Evolutionary conservation across 2,797 vertebrate species (phyloP).

Genomic region (Silurus aristotelis): DNA sequence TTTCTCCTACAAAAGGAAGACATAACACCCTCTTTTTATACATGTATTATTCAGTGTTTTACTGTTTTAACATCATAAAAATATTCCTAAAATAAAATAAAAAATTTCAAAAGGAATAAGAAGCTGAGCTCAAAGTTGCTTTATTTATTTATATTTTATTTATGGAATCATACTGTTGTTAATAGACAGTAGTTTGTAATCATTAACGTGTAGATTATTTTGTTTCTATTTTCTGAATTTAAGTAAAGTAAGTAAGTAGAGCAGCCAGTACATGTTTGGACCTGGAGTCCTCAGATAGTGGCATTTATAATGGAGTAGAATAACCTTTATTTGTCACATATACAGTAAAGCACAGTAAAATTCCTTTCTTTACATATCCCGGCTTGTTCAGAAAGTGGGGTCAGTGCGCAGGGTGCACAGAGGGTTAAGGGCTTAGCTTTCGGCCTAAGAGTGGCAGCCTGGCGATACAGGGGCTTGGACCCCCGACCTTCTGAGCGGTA

Average conservation of each 20-base stretch:
- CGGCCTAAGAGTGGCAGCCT: too few relatives aligned
- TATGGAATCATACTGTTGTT: neutral
- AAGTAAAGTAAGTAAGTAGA: neutral
- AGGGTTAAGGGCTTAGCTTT: too few relatives aligned
- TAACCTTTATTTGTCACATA: too few relatives aligned
- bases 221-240: neutral
- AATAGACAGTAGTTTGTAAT: neutral
- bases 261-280: neutral
- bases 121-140: too few relatives aligned
- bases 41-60: neutral
- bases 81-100: neutral
- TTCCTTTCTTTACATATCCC: too few relatives aligned
- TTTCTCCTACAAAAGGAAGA: neutral
- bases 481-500: too few relatives aligned
- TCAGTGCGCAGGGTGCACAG: too few relatives aligned
- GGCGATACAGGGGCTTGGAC: too few relatives aligned
- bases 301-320: neutral
- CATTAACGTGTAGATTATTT: neutral
- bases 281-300: neutral
- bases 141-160: neutral
- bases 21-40: neutral
- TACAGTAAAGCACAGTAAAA: too few relatives aligned
- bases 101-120: neutral
- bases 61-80: neutral
- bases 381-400: too few relatives aligned